Base-by-base conservation (phyloP, 1,140 invertebrate genomes). In the Gerris buenoi region DNA sequence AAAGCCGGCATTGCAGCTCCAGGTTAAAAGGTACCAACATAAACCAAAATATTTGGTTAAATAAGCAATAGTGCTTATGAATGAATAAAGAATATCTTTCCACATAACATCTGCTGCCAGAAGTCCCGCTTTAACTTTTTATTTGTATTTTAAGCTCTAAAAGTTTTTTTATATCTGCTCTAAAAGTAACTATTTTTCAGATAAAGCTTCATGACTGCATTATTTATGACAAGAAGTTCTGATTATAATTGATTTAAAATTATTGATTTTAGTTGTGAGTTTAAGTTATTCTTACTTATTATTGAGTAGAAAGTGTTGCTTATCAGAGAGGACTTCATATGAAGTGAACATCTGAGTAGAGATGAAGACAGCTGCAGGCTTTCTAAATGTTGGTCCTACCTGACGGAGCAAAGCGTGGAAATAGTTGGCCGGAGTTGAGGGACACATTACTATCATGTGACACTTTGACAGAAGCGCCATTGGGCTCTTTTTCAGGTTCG, bases 391-490 rank as follows among this genome's bases (percentile, higher is more conserved):
- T 69, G 92, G 79, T 0, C 95, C 69, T 71, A 89, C 90, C 83
- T 99, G 96, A 80, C 92, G 83, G 63, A 97, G 82, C 27, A 99
- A 79, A 10, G 97, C 77, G 82, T 99, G 97, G 77, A 97, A 99
- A 77, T 98, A 98, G 76, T 99, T 94, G 2, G 95, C 93, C 2
- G 95, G 90, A 2, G 94, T 98, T 15, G 93, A 95, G 0, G 95
- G 93, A 78, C 96, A 90, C 0, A 85, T 88, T 25, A 99, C 80
- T 69, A 91, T 85, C 74, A 95, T 83, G 75, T 95, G 96, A 27
- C 95, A 85, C 71, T 88, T 81, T 71, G 26, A 18, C 25, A 62
- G 25, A 28, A 65, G 64, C 1, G 3, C 14, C 0, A 28, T 18
- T 26, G 56, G 28, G 13, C 95, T 92, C 0, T 88, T 86, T 74